Conservation (phyloP, 2,888 invertebrate genomes). For the Norana najaformis region DNA sequence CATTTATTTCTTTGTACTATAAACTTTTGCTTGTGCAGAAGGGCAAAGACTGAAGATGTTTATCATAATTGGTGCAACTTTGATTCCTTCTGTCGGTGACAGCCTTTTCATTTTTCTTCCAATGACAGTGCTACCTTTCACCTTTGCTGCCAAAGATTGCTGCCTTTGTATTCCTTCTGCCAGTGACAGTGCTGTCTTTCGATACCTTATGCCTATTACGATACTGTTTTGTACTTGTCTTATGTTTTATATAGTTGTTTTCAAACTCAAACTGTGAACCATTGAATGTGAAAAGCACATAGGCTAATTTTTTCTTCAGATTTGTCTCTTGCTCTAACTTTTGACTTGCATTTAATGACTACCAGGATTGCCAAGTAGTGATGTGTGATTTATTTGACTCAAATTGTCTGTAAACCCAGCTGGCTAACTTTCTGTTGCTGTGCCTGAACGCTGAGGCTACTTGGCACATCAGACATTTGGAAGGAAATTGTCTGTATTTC, state of each 20-base stretch:
- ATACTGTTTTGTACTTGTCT: background rate
- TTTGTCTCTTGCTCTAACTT: background rate
- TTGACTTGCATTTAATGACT: background rate
- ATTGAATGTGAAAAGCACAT: too few relatives aligned
- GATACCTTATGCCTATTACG: background rate
- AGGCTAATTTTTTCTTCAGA: background rate
- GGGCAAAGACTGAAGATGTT: background rate
- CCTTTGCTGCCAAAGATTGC: background rate
- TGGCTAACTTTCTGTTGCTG: background rate
- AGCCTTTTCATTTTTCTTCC: too few relatives aligned
- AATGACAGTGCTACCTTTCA: background rate
- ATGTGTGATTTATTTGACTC: background rate
- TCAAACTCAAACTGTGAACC: too few relatives aligned
- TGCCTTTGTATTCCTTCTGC: background rate
- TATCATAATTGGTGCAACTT: background rate
- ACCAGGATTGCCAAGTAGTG: background rate
- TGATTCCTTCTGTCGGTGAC: too few relatives aligned
- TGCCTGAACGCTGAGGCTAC: background rate
- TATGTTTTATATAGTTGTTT: background rate
- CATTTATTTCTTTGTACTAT: background rate
- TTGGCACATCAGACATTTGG: background rate
- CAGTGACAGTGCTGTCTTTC: background rate
- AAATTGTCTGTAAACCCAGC: background rate
- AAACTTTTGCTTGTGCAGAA: background rate
- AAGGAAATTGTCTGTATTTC: background rate